phyloP scores from a whole-genome alignment of 2,113 vertebrate genomes.

The Cathartes aura region DNA sequence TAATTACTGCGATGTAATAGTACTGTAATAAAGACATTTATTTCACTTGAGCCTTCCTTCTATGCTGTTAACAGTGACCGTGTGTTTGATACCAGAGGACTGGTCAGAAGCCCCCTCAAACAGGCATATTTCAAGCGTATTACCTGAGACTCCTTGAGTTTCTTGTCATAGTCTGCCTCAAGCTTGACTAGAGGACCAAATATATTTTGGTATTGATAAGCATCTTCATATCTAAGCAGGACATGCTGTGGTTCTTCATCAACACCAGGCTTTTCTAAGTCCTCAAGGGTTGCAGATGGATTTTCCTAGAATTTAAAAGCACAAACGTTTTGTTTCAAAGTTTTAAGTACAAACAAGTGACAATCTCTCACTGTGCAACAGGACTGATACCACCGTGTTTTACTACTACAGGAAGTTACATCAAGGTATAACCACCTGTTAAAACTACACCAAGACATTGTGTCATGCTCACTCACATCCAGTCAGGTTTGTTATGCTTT shows the following conservation, averaged over 20 bases:
- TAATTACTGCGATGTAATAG: neutral
- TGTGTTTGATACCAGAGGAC: neutral
- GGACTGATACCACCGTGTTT: rapidly evolving
- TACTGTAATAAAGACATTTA: neutral
- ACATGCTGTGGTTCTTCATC: slow-evolving; percentile 98
- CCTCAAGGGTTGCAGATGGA: slow-evolving; percentile 93
- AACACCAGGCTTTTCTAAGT: slow-evolving; percentile 96
- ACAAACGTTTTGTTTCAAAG: neutral
- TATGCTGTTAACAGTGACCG: neutral
- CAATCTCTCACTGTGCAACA: neutral
- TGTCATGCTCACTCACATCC: neutral
- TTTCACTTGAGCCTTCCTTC: neutral
- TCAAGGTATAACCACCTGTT: neutral
- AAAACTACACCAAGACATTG: neutral
- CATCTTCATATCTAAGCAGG: slow-evolving; percentile 94
- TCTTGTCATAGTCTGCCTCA: slow-evolving; percentile 98
- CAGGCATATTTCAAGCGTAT: neutral
- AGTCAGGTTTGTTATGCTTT: neutral
- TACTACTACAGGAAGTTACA: neutral
- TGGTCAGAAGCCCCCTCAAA: neutral
- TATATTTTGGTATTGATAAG: slow-evolving; percentile 99
- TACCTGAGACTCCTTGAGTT: slow-evolving; percentile 99
- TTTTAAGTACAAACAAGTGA: neutral
- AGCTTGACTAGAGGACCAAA: slow-evolving; percentile 98
- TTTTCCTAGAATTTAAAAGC: slow-evolving; percentile 84